Percentiles rank a stretch among this genome's conserved stretches.
These are phyloP conservation scores for Anguilla japonica DNA, from an alignment of 2,113 vertebrate species.

Conservation along the genomic window DNA sequence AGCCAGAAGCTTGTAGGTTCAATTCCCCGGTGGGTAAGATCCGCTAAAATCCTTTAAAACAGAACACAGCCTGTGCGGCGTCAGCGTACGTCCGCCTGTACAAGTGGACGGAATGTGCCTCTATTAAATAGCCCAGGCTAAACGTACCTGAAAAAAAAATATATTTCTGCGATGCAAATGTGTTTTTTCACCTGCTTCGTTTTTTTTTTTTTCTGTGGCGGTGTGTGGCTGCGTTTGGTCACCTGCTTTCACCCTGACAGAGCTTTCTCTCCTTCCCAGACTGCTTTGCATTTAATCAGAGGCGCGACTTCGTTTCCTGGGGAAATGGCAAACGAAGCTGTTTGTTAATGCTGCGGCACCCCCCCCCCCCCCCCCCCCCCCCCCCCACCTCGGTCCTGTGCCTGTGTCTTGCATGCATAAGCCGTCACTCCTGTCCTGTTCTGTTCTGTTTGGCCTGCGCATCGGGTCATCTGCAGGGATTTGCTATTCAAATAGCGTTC, in stretches of 20 bases:
- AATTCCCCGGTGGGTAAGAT: not conserved
- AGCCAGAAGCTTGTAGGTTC: not conserved
- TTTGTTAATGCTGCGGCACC: not conserved
- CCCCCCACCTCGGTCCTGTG: not conserved
- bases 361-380: no score
- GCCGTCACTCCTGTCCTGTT: slow-evolving; percentile 22
- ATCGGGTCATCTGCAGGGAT: slow-evolving; percentile 8
- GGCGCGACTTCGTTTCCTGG: slow-evolving; percentile 9
- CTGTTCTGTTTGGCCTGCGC: slow-evolving; percentile 23
- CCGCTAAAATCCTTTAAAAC: not conserved
- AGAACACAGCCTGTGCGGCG: no score
- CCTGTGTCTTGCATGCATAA: slow-evolving; percentile 10
- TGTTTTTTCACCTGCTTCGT: not conserved
- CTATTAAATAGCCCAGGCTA: not conserved
- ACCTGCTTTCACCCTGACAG: not conserved
- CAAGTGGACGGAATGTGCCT: not conserved
- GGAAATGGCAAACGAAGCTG: slow-evolving; percentile 13
- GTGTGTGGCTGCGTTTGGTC: not conserved
- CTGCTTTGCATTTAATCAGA: slow-evolving; percentile 24
- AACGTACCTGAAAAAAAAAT: not conserved
- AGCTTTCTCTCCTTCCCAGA: not conserved
- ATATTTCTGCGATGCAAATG: not conserved
- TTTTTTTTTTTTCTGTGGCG: not conserved
- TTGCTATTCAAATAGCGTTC: slow-evolving; percentile 35
- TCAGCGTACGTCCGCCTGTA: no score